A percentile compares a stretch with the other conserved stretches of the same genome.
phyloP scores from a whole-genome alignment of 2,888 invertebrate species.

The Pammene fasciana region DNA sequence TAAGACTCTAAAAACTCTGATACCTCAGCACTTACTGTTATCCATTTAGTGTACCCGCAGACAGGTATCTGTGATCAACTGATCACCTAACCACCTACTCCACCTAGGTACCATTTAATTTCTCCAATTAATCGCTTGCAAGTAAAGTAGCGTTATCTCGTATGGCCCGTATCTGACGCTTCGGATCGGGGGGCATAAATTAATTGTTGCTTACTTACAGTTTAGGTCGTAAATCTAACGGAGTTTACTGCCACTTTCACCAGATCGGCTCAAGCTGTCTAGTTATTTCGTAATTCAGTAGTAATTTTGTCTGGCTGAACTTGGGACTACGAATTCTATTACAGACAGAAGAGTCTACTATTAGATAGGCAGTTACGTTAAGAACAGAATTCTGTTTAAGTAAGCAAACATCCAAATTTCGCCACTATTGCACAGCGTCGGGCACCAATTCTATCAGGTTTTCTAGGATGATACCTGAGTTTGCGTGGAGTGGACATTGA shows the following conservation, averaged over 20 bases:
- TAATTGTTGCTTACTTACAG: constrained; percentile 31
- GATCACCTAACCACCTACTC: not conserved
- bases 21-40: not conserved
- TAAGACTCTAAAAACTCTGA: too few relatives aligned
- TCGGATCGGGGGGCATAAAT: constrained; percentile 34
- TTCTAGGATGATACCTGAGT: too few relatives aligned
- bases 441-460: too few relatives aligned
- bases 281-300: constrained; percentile 26
- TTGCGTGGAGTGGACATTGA: too few relatives aligned
- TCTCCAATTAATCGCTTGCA: constrained; percentile 28
- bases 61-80: constrained; percentile 2
- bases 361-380: not conserved
- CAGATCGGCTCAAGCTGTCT: constrained; percentile 29
- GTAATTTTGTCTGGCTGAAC: constrained; percentile 9
- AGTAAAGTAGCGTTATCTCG: constrained; percentile 14
- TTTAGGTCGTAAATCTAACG: constrained; percentile 32
- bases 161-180: constrained; percentile 24
- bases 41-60: not conserved
- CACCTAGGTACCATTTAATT: constrained; percentile 18
- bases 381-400: too few relatives aligned
- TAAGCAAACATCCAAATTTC: too few relatives aligned
- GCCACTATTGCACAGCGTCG: too few relatives aligned
- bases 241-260: constrained; percentile 40
- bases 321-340: not conserved
- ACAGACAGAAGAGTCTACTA: too few relatives aligned